Evolutionary conservation across 2,888 invertebrate species (phyloP), one percentile per base, ranked within the genome.

Genomic region (Heteropelma amictum): DNA sequence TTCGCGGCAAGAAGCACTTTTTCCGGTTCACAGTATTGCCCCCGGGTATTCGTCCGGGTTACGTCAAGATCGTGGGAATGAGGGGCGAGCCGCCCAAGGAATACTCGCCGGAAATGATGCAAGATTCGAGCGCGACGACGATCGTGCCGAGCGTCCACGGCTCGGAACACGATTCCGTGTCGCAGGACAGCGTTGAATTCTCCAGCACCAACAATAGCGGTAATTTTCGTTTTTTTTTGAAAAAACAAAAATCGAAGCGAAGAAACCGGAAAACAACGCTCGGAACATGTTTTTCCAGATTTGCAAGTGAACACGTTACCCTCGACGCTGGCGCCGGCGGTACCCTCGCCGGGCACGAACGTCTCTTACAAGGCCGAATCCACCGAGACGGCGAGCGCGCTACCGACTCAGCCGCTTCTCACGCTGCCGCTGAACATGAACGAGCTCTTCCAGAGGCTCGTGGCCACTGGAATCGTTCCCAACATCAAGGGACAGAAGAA

Each of bases 401-500:
- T 89, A 4, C 65, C 83, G 4, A 69, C 89, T 12, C 88, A n/a
- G n/a, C n/a, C 89, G 10, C 77, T 86, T 8, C 84, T 91, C 0
- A 87, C 89, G 19, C 72, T 85, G 47, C 85, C 88, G 14, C 87
- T 94, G 1, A 95, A 97, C 83, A 94, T 98, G 21, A 94, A 93
- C 75, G 96, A 96, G 79, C 90, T 98, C 26, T 95, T 97, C 86
- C 94, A 95, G 76, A 96, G 96, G 88, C 90, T 98, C 5, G 93
- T 97, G 0, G 95, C 95, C 0, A 94, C 95, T 1, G 98, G 96
- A n/a, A 93, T 96, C 54, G 92, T 96, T 33, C 92, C 91, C 1
- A 86, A 84, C 67, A 79, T 87, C 8, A 74, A 82, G 1, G 84
- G 87, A 64, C 80, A 80, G 30, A 86, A 86, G 77, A 89, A 87